phyloP scores from a whole-genome alignment of 2,888 invertebrate species.

The Terebella lapidaria region DNA sequence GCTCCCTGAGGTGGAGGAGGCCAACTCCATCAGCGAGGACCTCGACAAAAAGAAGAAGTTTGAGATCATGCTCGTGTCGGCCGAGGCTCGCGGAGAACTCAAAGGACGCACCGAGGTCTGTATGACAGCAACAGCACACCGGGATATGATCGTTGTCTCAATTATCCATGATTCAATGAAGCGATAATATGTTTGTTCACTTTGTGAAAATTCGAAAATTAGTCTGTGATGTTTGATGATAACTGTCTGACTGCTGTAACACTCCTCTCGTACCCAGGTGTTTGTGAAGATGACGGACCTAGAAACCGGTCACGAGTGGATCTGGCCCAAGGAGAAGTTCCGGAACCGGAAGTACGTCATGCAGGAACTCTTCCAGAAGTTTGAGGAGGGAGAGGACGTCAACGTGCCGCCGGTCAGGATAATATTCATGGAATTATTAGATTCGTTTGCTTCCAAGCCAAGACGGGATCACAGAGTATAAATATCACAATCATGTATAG shows the following conservation, averaged over 20 bases:
- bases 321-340: constrained; percentile 58
- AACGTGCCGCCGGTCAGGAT: not conserved
- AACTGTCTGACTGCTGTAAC: too few relatives aligned
- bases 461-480: too few relatives aligned
- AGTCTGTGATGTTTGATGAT: too few relatives aligned
- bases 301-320: constrained; percentile 56
- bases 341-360: constrained; percentile 57
- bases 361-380: constrained; percentile 60
- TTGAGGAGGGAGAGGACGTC: constrained; percentile 54
- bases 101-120: constrained; percentile 54
- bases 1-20: constrained; percentile 52
- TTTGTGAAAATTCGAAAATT: too few relatives aligned
- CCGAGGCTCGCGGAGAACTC: constrained; percentile 56
- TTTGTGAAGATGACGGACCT: constrained; percentile 56
- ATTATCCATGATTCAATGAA: too few relatives aligned
- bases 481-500: constrained; percentile 49
- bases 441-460: too few relatives aligned
- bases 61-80: constrained; percentile 57
- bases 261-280: too few relatives aligned
- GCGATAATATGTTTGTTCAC: too few relatives aligned
- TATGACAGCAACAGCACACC: not conserved
- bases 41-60: constrained; percentile 56
- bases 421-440: not conserved
- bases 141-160: too few relatives aligned
- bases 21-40: constrained; percentile 59